These are phyloP conservation scores for Pipra filicauda DNA, from an alignment of 2,113 vertebrate genomes.

Conservation along the genomic window DNA sequence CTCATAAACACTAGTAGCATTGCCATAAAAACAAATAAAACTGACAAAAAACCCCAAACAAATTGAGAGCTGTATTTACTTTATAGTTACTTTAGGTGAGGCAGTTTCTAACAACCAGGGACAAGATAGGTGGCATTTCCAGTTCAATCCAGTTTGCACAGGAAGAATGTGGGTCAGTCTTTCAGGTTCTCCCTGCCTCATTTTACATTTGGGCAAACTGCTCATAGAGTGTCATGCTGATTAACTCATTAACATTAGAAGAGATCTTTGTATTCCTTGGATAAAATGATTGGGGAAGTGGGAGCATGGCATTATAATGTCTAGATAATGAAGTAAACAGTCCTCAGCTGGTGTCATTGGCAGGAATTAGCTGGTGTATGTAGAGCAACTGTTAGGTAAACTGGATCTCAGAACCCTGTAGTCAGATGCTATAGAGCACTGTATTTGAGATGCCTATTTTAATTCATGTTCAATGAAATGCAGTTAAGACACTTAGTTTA, in stretches of 20 bases:
- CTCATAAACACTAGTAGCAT: neutral
- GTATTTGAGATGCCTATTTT: neutral
- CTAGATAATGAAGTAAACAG: neutral
- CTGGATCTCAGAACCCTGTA: neutral
- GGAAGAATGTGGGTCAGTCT: neutral
- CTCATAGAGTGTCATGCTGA: neutral
- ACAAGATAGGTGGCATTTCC: neutral
- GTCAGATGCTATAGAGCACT: neutral
- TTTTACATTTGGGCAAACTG: neutral
- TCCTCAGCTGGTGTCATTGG: neutral
- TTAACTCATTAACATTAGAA: neutral
- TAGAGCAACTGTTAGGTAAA: neutral
- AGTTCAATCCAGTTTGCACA: neutral
- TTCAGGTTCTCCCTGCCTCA: neutral
- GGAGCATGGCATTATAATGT: neutral
- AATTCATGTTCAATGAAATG: neutral
- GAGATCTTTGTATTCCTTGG: neutral
- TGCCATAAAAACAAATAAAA: neutral
- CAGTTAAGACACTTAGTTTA: neutral
- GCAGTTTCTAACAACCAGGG: neutral
- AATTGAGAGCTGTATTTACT: neutral
- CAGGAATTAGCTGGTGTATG: neutral
- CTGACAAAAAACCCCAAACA: neutral
- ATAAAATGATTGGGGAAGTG: neutral
- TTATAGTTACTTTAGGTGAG: neutral